Conservation (phyloP, 2,113 vertebrate genomes). For the Chionomys nivalis region DNA sequence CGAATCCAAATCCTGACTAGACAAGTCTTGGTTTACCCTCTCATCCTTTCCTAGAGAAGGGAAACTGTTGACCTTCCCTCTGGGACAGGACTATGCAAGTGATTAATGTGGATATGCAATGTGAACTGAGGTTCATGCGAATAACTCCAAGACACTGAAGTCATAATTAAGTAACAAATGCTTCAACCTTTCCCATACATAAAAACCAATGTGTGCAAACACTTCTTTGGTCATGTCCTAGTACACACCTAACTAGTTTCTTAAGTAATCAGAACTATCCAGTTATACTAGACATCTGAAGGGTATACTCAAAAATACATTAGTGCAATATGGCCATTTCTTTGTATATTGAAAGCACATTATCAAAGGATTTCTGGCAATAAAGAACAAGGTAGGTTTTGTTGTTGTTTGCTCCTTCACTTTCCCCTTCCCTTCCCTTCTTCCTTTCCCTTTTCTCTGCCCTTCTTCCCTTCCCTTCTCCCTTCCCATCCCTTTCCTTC, state of each 20-base stretch:
- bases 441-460: not conserved
- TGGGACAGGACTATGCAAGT: constrained; percentile 23
- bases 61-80: not conserved
- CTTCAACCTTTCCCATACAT: not conserved
- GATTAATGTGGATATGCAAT: not conserved
- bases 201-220: not conserved
- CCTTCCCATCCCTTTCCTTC: not conserved
- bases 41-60: constrained; percentile 13
- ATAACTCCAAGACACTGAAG: constrained; percentile 22
- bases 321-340: not conserved
- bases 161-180: not conserved
- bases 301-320: not conserved
- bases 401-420: not conserved
- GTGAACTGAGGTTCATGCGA: not conserved
- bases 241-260: not conserved
- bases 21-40: not conserved
- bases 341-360: not conserved
- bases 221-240: not conserved
- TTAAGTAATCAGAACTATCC: constrained; percentile 20
- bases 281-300: not conserved
- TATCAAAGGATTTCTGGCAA: not conserved
- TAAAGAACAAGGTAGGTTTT: not conserved
- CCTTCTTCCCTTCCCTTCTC: not conserved
- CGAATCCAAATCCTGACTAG: not conserved
- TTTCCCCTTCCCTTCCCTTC: not conserved